Conservation (phyloP, 2,797 vertebrate genomes). For the Leptodactylus fallax region DNA sequence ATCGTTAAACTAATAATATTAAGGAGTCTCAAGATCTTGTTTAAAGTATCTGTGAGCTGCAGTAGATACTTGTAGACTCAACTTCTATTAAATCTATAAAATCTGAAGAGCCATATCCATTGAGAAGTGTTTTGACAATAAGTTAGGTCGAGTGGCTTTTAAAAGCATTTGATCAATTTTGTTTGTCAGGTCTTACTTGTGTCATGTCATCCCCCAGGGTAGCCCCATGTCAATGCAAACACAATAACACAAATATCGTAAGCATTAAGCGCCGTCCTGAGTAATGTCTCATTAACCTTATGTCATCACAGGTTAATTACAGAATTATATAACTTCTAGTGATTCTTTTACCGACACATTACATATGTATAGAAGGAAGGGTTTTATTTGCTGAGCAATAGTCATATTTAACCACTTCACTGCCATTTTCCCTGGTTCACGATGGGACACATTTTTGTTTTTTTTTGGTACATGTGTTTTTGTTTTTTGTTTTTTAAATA, state of each 20-base stretch:
- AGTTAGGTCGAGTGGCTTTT: conserved; percentile 21
- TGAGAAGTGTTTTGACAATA: conserved; percentile 26
- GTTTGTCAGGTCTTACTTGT: neutral
- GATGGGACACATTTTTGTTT: too few species aligned
- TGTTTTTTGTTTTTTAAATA: too few species aligned
- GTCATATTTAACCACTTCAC: too few species aligned
- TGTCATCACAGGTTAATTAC: conserved; percentile 17
- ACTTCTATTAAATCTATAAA: neutral
- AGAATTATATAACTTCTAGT: neutral
- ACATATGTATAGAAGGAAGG: too few species aligned
- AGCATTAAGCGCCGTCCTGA: neutral
- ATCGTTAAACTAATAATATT: too few species aligned
- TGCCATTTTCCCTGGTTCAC: too few species aligned
- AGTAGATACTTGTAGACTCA: too few species aligned
- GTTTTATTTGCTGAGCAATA: too few species aligned
- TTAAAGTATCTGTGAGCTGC: too few species aligned
- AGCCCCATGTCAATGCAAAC: neutral
- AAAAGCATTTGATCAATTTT: conserved; percentile 9
- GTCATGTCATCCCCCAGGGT: neutral
- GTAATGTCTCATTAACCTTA: neutral
- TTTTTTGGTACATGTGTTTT: too few species aligned
- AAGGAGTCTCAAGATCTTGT: too few species aligned
- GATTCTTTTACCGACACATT: too few species aligned
- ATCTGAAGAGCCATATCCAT: neutral
- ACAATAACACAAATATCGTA: neutral